Evolutionary conservation across 2,888 invertebrate species (phyloP).

Genomic region (Cyclophora albipunctata): DNA sequence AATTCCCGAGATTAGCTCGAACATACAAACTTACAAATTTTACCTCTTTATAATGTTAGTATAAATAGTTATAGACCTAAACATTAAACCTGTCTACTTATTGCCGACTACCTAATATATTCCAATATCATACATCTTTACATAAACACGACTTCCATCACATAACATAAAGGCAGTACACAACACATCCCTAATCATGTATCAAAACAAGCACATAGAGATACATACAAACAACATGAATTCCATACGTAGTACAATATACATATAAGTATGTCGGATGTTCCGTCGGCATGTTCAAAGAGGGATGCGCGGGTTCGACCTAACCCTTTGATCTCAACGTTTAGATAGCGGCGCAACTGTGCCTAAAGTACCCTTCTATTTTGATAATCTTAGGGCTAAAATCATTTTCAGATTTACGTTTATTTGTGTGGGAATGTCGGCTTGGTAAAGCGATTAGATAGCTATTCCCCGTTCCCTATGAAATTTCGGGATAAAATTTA

Average conservation of each 20-base stretch:
- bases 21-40: too few species aligned
- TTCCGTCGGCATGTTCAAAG: slow-evolving; percentile 41
- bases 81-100: too few species aligned
- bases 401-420: slow-evolving; percentile 13
- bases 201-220: background rate
- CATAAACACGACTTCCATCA: too few species aligned
- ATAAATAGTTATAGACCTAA: too few species aligned
- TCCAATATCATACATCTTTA: too few species aligned
- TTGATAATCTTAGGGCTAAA: slow-evolving; percentile 27
- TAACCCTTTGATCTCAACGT: slow-evolving; percentile 43
- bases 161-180: too few species aligned
- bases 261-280: slow-evolving; percentile 2
- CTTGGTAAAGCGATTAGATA: slow-evolving; percentile 1
- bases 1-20: too few species aligned
- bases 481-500: too few species aligned
- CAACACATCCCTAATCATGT: too few species aligned
- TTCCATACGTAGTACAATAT: background rate
- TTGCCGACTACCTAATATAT: too few species aligned
- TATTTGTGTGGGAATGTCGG: slow-evolving; percentile 8
- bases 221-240: background rate
- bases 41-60: too few species aligned
- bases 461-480: too few species aligned
- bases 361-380: slow-evolving; percentile 42
- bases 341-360: slow-evolving; percentile 22
- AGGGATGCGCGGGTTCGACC: slow-evolving; percentile 25